Base-by-base conservation (phyloP, 1,140 invertebrate genomes). In the Thalassaphorura encarpata region DNA sequence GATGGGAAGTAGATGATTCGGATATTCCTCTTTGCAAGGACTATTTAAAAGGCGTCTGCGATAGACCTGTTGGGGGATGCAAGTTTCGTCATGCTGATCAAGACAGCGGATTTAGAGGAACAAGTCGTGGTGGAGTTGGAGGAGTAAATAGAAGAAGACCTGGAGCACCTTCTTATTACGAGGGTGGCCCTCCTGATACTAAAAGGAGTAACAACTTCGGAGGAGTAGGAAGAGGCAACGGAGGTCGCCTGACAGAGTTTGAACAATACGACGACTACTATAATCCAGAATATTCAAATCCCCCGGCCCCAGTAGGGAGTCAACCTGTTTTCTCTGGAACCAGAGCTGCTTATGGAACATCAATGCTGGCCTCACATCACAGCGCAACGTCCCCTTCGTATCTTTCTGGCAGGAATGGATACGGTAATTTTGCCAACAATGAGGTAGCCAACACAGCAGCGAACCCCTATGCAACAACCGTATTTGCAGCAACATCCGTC, bases 1-100 rank as follows among this genome's bases (percentile, higher is more conserved):
- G 3, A 16, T 49, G 21, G 26, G 24, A 33, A 21, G 16, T n/a
- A 6, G 18, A 24, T 21, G 15, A 72, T 65, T 66, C 61, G 0
- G 76, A 75, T n/a, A 72, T 72, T 48, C 82, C 84, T 0, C 71
- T 86, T 39, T 87, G 85, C 66, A 85, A 86, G 68, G 83, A 88
- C 67, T 87, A 79, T 67, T 69, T 85, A 23, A 85, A 85, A 68
- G 83, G 84, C 2, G 77, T 80, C 47, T 89, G 85, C 67, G 57
- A 61, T 28, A 74, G 82, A 31, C 75, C 80, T 23, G 70, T 67
- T 16, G 69, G 68, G 3, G 69, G 73, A 53, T 79, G 77, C 67
- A 77, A 40, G 52, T 54, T 57, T 40, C 40, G 49, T 28, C 47
- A 61, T 56, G 48, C 21, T 1, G 21, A 48, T 26, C 8, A 29